phyloP scores from a whole-genome alignment of 1,140 invertebrate species.

The Drosophila dunni region DNA sequence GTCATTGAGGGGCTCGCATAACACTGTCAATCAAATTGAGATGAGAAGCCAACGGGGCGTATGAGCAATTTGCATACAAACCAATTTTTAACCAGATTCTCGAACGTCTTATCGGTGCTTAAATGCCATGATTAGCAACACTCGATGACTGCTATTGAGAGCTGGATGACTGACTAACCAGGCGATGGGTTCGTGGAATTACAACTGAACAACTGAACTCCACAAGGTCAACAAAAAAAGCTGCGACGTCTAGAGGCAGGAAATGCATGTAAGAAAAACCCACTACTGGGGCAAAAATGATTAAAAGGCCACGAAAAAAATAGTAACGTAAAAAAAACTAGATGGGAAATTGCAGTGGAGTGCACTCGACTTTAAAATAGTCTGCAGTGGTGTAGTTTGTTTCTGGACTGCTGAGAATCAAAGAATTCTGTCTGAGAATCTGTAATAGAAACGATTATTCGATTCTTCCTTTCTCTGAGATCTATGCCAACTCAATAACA shows the following conservation, averaged over 20 bases:
- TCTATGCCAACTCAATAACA: too few relatives aligned
- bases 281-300: constrained; percentile 62
- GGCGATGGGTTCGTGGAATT: constrained; percentile 38
- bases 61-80: constrained; percentile 46
- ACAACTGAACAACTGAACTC: constrained; percentile 66
- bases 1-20: constrained; percentile 45
- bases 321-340: neutral
- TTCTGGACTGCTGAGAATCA: too few relatives aligned
- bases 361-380: too few relatives aligned
- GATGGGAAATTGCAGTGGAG: neutral
- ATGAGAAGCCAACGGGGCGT: constrained; percentile 46
- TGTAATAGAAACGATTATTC: too few relatives aligned
- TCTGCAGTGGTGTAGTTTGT: too few relatives aligned
- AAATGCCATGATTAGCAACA: constrained; percentile 47
- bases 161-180: constrained; percentile 23
- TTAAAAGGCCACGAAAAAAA: constrained; percentile 34
- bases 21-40: constrained; percentile 56
- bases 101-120: constrained; percentile 14
- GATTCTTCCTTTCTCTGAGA: too few relatives aligned
- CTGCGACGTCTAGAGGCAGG: constrained; percentile 43
- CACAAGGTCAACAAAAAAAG: constrained; percentile 50
- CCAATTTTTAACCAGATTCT: constrained; percentile 29
- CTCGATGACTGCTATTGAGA: constrained; percentile 32
- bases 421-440: too few relatives aligned
- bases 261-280: constrained; percentile 66